phyloP scores from a whole-genome alignment of 2,797 vertebrate species.

The Scolopax rusticola region DNA sequence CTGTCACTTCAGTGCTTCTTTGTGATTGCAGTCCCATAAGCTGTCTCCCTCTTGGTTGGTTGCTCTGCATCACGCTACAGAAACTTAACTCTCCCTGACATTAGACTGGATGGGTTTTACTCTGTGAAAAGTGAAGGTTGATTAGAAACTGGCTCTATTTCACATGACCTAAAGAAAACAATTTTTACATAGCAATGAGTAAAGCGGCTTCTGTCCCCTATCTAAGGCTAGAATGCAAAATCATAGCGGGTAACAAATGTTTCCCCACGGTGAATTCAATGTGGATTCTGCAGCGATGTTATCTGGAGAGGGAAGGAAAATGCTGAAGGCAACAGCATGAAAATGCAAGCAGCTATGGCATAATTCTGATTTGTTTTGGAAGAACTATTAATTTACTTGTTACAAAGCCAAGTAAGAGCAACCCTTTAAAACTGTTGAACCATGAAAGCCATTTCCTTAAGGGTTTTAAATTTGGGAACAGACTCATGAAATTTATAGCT shows the following conservation, averaged over 20 bases:
- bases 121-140: slow-evolving; percentile 74
- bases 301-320: slow-evolving; percentile 75
- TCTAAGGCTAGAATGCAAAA: slow-evolving; percentile 28
- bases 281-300: slow-evolving; percentile 57
- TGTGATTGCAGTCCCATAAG: slow-evolving; percentile 22
- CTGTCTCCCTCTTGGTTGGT: neutral
- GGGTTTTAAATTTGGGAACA: slow-evolving; percentile 86
- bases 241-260: slow-evolving; percentile 76
- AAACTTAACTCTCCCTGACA: slow-evolving; percentile 70
- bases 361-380: slow-evolving; percentile 93
- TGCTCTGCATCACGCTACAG: slow-evolving; percentile 52
- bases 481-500: slow-evolving; percentile 88
- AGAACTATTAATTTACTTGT: slow-evolving; percentile 94
- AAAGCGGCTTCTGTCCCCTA: slow-evolving; percentile 53
- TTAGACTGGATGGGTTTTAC: slow-evolving; percentile 66
- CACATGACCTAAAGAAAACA: slow-evolving; percentile 73
- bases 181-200: slow-evolving; percentile 72
- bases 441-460: slow-evolving; percentile 92
- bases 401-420: slow-evolving; percentile 89
- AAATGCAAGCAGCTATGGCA: slow-evolving; percentile 84
- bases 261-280: slow-evolving; percentile 71
- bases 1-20: slow-evolving; percentile 53
- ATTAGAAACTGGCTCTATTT: slow-evolving; percentile 78
- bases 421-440: slow-evolving; percentile 89
- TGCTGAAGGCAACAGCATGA: slow-evolving; percentile 77